Evolutionary conservation across 37 sponge, comb jelly and placozoan genomes (phyloP).

Genomic region (Ephydatia muelleri): DNA sequence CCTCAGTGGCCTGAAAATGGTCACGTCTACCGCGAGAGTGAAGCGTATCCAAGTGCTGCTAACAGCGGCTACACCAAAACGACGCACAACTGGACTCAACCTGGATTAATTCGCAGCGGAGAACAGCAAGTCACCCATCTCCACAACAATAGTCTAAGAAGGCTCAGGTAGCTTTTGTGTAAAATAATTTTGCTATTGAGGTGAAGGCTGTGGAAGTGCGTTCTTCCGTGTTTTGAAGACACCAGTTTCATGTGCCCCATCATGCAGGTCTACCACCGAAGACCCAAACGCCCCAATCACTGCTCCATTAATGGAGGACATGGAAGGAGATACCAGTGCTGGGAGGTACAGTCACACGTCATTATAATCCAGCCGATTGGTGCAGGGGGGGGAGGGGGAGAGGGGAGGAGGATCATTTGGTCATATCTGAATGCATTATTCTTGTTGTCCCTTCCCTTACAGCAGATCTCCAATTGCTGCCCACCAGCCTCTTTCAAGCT

Average conservation of each 20-base stretch:
- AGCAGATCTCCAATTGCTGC: background rate
- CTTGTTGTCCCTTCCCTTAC: background rate
- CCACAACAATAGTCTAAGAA: background rate
- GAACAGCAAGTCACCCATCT: background rate
- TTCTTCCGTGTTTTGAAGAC: background rate
- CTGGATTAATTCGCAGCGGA: background rate
- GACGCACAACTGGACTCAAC: background rate
- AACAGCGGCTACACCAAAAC: background rate
- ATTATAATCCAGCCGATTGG: background rate
- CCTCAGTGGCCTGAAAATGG: conserved; percentile 5
- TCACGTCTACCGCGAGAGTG: background rate
- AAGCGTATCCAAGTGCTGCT: background rate
- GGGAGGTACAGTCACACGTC: background rate
- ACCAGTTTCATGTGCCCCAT: background rate
- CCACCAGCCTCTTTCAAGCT: background rate
- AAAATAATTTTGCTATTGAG: background rate
- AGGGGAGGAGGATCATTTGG: background rate
- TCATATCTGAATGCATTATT: background rate
- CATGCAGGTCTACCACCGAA: background rate
- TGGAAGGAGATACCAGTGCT: background rate
- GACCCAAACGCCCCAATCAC: background rate
- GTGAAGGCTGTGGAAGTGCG: background rate
- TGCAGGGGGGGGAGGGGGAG: no score
- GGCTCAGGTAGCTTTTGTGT: background rate
- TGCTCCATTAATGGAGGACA: background rate